These are phyloP conservation scores for Enteromius paludinosus DNA, from an alignment of 2,797 vertebrate species.

Conservation along the genomic window DNA sequence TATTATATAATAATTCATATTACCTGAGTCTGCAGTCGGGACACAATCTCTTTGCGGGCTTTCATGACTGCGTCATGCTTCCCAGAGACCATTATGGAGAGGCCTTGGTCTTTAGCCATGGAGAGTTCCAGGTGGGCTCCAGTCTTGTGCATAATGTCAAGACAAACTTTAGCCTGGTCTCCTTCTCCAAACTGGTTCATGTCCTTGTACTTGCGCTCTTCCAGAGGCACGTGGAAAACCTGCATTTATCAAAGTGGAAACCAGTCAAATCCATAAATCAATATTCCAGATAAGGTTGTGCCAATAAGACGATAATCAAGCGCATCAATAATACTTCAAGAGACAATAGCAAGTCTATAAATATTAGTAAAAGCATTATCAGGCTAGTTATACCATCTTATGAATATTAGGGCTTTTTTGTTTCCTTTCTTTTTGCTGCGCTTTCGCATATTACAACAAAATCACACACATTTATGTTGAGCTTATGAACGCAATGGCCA, in stretches of 20 bases:
- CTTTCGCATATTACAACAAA: not conserved
- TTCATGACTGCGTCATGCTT: constrained; percentile 99
- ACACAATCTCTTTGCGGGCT: constrained; percentile 98
- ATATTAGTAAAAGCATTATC: not conserved
- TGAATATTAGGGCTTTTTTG: not conserved
- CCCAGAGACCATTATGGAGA: constrained; percentile 99
- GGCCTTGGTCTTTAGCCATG: constrained; percentile 98
- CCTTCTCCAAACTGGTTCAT: constrained; percentile 99
- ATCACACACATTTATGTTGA: not conserved
- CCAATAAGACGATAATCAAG: not conserved
- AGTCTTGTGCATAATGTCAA: constrained; percentile 99
- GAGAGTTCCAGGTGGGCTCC: constrained; percentile 98
- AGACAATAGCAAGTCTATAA: not conserved
- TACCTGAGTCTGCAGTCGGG: constrained; percentile 98
- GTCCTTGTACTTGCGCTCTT: constrained; percentile 99
- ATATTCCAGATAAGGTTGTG: not conserved
- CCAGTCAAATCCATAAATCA: not conserved
- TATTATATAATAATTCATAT: constrained; percentile 2
- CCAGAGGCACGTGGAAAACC: constrained; percentile 99
- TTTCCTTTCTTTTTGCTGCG: too few relatives aligned
- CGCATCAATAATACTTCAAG: not conserved
- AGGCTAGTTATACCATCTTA: not conserved
- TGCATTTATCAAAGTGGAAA: constrained; percentile 61
- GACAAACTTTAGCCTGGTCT: constrained; percentile 98
- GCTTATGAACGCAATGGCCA: not conserved